Conservation (phyloP, 2,888 invertebrate genomes). For the Junonia oenone region DNA sequence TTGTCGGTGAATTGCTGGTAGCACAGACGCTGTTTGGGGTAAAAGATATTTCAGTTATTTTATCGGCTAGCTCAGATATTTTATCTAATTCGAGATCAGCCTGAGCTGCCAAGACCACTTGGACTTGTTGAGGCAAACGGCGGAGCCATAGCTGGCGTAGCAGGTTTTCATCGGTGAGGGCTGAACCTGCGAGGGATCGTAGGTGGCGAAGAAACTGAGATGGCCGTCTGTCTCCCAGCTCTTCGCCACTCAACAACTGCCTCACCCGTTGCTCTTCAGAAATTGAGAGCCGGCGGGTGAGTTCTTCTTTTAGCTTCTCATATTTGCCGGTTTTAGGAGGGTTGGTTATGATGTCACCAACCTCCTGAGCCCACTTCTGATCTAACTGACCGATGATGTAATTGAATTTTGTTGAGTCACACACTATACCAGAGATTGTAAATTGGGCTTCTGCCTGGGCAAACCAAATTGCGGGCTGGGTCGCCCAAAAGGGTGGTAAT, state of each 20-base stretch:
- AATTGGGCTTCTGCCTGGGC: conserved; percentile 18
- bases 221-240: conserved; percentile 22
- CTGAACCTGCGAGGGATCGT: conserved; percentile 9
- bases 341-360: conserved; percentile 18
- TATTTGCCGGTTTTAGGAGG: conserved; percentile 18
- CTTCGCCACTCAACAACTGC: conserved; percentile 13
- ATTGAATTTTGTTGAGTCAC: conserved; percentile 15
- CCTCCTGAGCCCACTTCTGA: not conserved
- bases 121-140: conserved; percentile 13
- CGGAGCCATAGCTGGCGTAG: conserved; percentile 16
- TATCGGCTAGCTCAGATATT: not conserved
- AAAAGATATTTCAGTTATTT: not conserved
- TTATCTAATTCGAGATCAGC: conserved; percentile 13
- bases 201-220: conserved; percentile 17
- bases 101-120: conserved; percentile 17
- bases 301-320: conserved; percentile 15
- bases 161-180: conserved; percentile 5
- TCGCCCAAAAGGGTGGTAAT: conserved; percentile 18
- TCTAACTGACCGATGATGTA: conserved; percentile 16
- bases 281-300: conserved; percentile 14
- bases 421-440: not conserved
- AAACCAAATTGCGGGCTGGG: conserved; percentile 17
- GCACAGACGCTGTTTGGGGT: not conserved
- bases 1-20: not conserved
- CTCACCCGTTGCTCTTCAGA: conserved; percentile 17